Conservation (phyloP, 1,140 invertebrate genomes). For the Drosophila varians region DNA sequence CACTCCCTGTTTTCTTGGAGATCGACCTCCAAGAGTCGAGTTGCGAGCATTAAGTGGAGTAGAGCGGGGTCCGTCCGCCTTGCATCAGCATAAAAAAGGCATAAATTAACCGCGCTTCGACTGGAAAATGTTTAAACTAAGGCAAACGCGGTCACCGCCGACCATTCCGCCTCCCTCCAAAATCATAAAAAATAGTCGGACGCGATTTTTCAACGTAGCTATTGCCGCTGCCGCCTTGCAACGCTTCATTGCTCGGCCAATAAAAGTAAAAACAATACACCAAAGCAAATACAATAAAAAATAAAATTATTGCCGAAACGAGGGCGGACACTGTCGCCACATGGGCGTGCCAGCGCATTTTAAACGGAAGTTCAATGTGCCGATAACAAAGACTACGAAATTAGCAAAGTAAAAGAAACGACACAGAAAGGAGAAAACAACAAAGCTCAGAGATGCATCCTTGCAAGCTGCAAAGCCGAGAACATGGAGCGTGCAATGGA, state of each 20-base stretch:
- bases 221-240: conserved; percentile 57
- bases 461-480: conserved; percentile 8
- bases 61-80: conserved; percentile 45
- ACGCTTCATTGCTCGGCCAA: conserved; percentile 67
- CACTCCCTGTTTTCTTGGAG: background rate
- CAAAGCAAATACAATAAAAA: conserved; percentile 38
- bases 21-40: background rate
- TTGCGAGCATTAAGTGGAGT: conserved; percentile 10
- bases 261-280: conserved; percentile 27
- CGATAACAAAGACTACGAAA: conserved; percentile 3
- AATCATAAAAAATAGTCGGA: conserved; percentile 74
- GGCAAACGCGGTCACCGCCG: conserved; percentile 51
- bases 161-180: conserved; percentile 12
- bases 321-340: conserved; percentile 26
- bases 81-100: conserved; percentile 80
- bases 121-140: conserved; percentile 77
- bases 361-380: conserved; percentile 72
- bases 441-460: background rate
- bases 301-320: conserved; percentile 53
- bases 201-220: conserved; percentile 64
- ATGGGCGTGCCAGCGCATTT: conserved; percentile 43
- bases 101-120: conserved; percentile 73
- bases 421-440: conserved; percentile 4
- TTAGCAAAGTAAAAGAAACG: background rate
- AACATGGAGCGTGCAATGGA: background rate